These are phyloP conservation scores for Cheilosia scutellata DNA, from an alignment of 2,888 invertebrate genomes.

Conservation along the genomic window DNA sequence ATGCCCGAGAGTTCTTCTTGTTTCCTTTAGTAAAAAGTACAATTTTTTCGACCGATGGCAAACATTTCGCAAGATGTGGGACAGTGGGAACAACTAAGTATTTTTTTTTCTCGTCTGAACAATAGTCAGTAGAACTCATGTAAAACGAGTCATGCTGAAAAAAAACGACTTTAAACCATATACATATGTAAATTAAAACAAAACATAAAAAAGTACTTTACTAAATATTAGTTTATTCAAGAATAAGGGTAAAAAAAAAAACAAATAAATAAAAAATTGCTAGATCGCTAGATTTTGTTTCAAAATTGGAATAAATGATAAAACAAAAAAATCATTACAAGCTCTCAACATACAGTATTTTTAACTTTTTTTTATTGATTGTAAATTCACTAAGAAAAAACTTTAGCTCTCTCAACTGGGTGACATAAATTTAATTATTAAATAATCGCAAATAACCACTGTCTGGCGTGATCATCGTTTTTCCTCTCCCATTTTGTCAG, in stretches of 20 bases:
- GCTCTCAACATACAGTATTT: background rate
- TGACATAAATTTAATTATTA: slow-evolving; percentile 7
- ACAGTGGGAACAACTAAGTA: no score
- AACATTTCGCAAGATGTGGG: no score
- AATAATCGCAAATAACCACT: slow-evolving; percentile 41
- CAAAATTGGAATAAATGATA: background rate
- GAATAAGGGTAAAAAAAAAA: slow-evolving; percentile 37
- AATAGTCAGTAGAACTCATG: no score
- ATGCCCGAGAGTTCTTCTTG: no score
- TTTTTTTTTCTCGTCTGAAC: no score
- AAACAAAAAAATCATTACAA: background rate
- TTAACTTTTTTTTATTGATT: background rate
- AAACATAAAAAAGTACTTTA: slow-evolving; percentile 29
- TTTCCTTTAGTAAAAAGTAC: no score
- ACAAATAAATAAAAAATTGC: slow-evolving; percentile 53
- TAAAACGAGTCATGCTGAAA: background rate
- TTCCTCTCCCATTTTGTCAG: no score
- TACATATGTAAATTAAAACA: slow-evolving; percentile 8
- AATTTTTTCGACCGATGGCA: no score
- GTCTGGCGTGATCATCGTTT: background rate
- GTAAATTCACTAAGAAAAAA: background rate
- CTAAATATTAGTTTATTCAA: slow-evolving; percentile 74
- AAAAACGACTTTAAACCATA: slow-evolving; percentile 11
- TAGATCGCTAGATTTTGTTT: slow-evolving; percentile 28
- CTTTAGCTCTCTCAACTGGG: slow-evolving; percentile 17